A percentile compares a stretch with the other conserved stretches of the same genome.
Conservation (phyloP, 1,140 invertebrate genomes). For the Drepana arcuata region DNA sequence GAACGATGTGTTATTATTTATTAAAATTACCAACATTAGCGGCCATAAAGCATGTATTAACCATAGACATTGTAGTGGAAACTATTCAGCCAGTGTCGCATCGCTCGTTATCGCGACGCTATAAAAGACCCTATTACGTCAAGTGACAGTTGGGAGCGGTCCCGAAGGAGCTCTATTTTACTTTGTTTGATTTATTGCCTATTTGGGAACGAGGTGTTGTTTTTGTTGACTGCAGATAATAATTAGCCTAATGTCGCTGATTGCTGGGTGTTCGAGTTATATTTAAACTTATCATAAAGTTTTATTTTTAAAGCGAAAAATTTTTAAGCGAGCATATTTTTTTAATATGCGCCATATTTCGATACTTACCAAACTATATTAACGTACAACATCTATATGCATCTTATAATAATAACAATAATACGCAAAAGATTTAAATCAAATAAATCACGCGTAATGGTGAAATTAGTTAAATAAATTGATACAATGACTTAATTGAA, state of each 20-base stretch:
- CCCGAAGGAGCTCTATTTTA: slow-evolving; percentile 45
- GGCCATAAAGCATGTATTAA: too few relatives aligned
- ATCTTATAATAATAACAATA: too few relatives aligned
- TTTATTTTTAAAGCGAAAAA: too few relatives aligned
- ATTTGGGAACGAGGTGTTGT: slow-evolving; percentile 30
- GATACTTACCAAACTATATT: background rate
- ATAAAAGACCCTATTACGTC: slow-evolving; percentile 39
- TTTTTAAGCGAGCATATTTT: too few relatives aligned
- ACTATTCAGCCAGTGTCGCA: slow-evolving; percentile 6
- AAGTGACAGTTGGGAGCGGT: slow-evolving; percentile 26
- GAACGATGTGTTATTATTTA: background rate
- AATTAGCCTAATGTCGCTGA: too few relatives aligned
- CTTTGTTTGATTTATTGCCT: slow-evolving; percentile 40
- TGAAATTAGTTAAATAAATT: slow-evolving; percentile 37
- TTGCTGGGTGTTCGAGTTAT: too few relatives aligned
- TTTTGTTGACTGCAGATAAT: too few relatives aligned
- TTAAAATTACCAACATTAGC: background rate
- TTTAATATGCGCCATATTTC: background rate
- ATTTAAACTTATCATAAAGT: too few relatives aligned
- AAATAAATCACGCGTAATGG: slow-evolving; percentile 25
- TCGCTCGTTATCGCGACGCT: slow-evolving; percentile 29
- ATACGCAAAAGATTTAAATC: too few relatives aligned
- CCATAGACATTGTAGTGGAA: slow-evolving; percentile 11
- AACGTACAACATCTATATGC: too few relatives aligned
- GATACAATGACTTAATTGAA: slow-evolving; percentile 15